Conservation (phyloP, 1,140 invertebrate species). For the Cotesia chilonis region DNA sequence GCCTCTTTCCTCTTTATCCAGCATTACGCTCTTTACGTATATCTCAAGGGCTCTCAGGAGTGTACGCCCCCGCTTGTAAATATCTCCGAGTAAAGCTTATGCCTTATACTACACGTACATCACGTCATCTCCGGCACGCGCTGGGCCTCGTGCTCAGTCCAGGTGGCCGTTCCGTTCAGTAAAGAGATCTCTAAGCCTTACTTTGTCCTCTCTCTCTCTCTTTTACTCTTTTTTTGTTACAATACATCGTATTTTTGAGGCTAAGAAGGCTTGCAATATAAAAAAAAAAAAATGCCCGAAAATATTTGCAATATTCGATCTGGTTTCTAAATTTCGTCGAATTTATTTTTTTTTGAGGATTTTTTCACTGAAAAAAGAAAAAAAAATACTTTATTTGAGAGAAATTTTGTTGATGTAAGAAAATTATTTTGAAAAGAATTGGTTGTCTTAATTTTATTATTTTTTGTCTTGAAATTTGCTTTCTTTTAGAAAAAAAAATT, state of each 20-base stretch:
- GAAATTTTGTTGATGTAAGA: too few species aligned
- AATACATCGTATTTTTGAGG: neutral
- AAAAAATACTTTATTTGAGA: too few species aligned
- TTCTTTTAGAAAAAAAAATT: too few species aligned
- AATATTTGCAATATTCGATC: too few species aligned
- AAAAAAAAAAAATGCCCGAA: too few species aligned
- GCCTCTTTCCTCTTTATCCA: constrained; percentile 8
- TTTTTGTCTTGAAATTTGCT: too few species aligned
- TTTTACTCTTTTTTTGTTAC: neutral
- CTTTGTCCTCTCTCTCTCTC: neutral
- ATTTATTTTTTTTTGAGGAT: too few species aligned
- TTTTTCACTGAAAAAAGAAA: too few species aligned
- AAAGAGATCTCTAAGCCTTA: neutral
- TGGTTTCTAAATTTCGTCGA: too few species aligned
- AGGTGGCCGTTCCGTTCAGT: constrained; percentile 23
- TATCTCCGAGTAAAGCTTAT: constrained; percentile 10
- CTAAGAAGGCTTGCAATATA: too few species aligned
- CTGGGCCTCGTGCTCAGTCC: constrained; percentile 22
- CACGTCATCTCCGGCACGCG: constrained; percentile 37
- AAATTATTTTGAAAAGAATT: too few species aligned
- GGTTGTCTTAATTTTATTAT: too few species aligned
- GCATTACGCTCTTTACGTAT: constrained; percentile 10
- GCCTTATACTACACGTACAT: constrained; percentile 19
- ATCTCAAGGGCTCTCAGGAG: constrained; percentile 36
- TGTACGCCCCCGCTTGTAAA: constrained; percentile 33